A percentile compares a stretch with the other conserved stretches of the same genome.
Evolutionary conservation across 2,797 vertebrate genomes (phyloP).

Genomic region (Platalea minor): DNA sequence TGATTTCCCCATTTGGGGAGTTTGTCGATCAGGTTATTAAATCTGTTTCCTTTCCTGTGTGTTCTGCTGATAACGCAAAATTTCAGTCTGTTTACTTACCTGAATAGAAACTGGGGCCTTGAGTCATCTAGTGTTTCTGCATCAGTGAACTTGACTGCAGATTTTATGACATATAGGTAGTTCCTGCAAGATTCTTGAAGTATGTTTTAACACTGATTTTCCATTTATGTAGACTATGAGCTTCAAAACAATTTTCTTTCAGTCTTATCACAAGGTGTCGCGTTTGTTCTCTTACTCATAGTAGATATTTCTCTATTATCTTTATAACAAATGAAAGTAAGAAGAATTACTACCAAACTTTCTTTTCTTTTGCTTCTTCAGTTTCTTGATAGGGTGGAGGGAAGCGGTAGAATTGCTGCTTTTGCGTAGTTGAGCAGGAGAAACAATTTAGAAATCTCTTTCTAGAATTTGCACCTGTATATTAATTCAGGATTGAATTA

Average conservation of each 20-base stretch:
- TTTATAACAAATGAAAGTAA: not conserved
- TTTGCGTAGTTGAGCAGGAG: not conserved
- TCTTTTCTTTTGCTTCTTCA: not conserved
- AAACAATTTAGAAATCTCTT: not conserved
- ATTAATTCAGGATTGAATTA: not conserved
- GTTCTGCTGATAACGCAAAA: not conserved
- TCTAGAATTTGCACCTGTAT: not conserved
- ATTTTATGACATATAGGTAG: not conserved
- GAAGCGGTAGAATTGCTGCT: not conserved
- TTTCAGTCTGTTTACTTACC: not conserved
- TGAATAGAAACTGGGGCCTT: not conserved
- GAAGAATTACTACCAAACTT: not conserved
- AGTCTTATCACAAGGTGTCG: not conserved
- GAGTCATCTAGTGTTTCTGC: not conserved
- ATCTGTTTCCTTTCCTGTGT: not conserved
- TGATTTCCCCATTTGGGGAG: not conserved
- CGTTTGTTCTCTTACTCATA: not conserved
- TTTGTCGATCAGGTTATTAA: not conserved
- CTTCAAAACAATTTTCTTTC: not conserved
- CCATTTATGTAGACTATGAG: not conserved
- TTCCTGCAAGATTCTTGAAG: not conserved
- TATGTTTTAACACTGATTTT: not conserved
- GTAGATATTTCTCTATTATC: not conserved
- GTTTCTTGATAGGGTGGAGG: not conserved
- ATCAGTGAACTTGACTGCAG: not conserved